Percentiles rank a stretch among this genome's conserved stretches.
Evolutionary conservation across 2,888 invertebrate species (phyloP).

Genomic region (Helleia helle): DNA sequence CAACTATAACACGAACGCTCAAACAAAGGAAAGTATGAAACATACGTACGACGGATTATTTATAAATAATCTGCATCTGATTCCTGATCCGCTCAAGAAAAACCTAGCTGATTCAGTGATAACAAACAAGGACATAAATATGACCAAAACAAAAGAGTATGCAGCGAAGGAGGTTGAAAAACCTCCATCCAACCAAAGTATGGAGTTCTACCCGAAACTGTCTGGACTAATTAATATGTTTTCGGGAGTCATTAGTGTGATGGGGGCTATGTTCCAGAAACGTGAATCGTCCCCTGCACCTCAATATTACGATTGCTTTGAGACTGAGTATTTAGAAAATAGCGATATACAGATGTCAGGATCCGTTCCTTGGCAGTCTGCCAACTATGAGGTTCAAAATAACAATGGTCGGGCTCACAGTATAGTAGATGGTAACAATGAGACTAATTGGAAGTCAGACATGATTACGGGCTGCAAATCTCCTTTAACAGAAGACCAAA

Average conservation of each 20-base stretch:
- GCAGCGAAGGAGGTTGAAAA: constrained; percentile 12
- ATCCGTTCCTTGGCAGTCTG: constrained; percentile 34
- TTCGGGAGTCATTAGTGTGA: constrained; percentile 45
- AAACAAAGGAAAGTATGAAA: constrained; percentile 37
- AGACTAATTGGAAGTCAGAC: constrained; percentile 30
- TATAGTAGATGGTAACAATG: constrained; percentile 25
- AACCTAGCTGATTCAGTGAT: constrained; percentile 54
- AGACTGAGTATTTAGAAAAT: constrained; percentile 19
- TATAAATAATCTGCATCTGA: constrained; percentile 41
- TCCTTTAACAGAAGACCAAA: constrained; percentile 45
- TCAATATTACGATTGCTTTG: constrained; percentile 39
- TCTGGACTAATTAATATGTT: constrained; percentile 40
- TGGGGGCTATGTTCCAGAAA: constrained; percentile 45
- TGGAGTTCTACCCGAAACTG: constrained; percentile 28
- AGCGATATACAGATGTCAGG: constrained; percentile 33
- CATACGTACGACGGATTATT: constrained; percentile 37
- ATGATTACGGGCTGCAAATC: constrained; percentile 38
- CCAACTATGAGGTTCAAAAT: constrained; percentile 47
- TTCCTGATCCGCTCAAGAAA: constrained; percentile 52
- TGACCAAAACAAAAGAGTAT: constrained; percentile 18
- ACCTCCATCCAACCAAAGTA: constrained; percentile 22
- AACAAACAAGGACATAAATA: constrained; percentile 24
- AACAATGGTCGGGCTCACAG: constrained; percentile 42
- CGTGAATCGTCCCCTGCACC: constrained; percentile 32
- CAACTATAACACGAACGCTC: constrained; percentile 41